phyloP scores from a whole-genome alignment of 2,113 vertebrate species.

The Coregonus clupeaformis region DNA sequence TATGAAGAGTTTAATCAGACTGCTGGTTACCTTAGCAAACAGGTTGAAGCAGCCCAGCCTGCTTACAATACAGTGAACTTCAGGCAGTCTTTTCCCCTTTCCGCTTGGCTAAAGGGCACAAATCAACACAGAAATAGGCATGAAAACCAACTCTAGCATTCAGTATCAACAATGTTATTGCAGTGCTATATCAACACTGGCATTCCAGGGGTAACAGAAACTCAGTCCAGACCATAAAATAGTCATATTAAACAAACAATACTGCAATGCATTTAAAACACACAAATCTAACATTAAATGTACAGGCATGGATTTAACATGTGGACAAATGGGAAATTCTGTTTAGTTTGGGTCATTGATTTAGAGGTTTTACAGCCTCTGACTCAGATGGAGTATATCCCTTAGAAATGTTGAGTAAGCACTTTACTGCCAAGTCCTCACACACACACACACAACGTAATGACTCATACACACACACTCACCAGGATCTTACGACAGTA shows the following conservation, averaged over 20 bases:
- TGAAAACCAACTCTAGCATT: background rate
- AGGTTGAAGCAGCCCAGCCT: conserved; percentile 97
- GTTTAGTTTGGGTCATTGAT: conserved; percentile 45
- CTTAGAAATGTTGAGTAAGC: conserved; percentile 53
- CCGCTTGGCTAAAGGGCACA: conserved; percentile 75
- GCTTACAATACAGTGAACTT: conserved; percentile 96
- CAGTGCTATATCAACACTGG: background rate
- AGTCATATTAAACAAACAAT: background rate
- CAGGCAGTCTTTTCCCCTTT: conserved; percentile 92
- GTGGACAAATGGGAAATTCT: conserved; percentile 21
- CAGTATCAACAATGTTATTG: background rate
- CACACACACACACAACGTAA: conserved; percentile 73
- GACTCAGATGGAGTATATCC: conserved; percentile 42
- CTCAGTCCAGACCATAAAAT: background rate
- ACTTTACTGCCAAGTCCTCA: conserved; percentile 41
- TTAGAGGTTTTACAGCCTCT: conserved; percentile 47
- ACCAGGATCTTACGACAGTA: conserved; percentile 98
- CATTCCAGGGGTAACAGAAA: background rate
- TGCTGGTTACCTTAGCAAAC: conserved; percentile 90
- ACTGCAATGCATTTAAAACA: no score
- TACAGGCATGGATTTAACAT: background rate
- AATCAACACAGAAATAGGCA: background rate
- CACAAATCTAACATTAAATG: background rate
- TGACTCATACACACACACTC: conserved; percentile 54
- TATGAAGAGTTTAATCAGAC: no score